A percentile compares a stretch with the other conserved stretches of the same genome.
Evolutionary conservation across 2,113 vertebrate species (phyloP).

Genomic region (Saccopteryx bilineata): DNA sequence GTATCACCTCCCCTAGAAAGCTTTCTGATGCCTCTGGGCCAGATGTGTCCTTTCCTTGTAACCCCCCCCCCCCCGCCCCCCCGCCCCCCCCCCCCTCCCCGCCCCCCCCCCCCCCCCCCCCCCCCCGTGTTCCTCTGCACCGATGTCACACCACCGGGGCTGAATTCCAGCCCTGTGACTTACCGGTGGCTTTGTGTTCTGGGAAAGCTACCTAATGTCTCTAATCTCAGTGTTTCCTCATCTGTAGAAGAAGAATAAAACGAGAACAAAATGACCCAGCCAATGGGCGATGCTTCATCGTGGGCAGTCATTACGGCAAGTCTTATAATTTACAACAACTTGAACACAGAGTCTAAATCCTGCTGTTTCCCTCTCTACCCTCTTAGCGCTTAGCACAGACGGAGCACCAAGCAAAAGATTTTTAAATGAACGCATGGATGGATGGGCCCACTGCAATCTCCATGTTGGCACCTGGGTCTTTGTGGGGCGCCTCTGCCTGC

Average conservation of each 20-base stretch:
- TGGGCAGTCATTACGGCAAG: neutral
- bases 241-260: neutral
- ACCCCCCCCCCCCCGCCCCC: too few species aligned
- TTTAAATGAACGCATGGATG: neutral
- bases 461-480: neutral
- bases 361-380: neutral
- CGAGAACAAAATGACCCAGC: neutral
- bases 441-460: neutral
- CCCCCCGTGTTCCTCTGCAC: too few species aligned
- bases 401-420: neutral
- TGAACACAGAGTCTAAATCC: neutral
- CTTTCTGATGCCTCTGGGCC: neutral
- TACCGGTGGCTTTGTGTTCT: neutral
- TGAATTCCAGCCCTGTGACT: neutral
- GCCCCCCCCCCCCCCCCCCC: too few species aligned
- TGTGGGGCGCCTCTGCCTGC: accelerated
- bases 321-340: neutral
- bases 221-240: neutral
- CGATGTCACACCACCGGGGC: neutral
- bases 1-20: neutral
- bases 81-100: too few species aligned
- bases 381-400: neutral
- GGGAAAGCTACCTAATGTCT: neutral
- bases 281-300: accelerated
- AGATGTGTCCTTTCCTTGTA: neutral